These are phyloP conservation scores for Astyanax mexicanus DNA, from an alignment of 2,797 vertebrate genomes.

Conservation along the genomic window DNA sequence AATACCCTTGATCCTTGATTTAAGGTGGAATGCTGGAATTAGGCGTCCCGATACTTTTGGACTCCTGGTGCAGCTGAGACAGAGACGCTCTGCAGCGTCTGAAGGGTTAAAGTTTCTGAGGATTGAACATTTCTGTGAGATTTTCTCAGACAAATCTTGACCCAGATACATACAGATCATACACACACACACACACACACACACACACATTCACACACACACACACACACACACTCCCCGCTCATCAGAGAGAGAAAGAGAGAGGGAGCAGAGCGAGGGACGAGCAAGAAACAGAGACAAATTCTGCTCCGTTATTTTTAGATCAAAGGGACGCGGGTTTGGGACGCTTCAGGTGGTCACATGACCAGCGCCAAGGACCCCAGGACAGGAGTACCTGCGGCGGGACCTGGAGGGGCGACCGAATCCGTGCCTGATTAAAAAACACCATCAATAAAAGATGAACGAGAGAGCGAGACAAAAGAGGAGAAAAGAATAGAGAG, in stretches of 20 bases:
- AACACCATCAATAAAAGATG: conserved; percentile 63
- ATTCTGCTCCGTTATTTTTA: conserved; percentile 57
- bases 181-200: too few relatives aligned
- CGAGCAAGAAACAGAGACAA: too few relatives aligned
- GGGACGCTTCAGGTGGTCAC: conserved; percentile 49
- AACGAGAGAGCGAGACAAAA: conserved; percentile 53
- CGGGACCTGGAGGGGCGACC: conserved; percentile 24
- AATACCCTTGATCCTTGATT: too few relatives aligned
- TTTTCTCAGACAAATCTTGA: conserved; percentile 46
- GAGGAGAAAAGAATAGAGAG: conserved; percentile 47
- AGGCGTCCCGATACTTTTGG: too few relatives aligned
- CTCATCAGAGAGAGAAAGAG: too few relatives aligned
- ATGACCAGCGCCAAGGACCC: conserved; percentile 51
- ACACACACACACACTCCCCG: too few relatives aligned
- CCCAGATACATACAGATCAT: conserved; percentile 49
- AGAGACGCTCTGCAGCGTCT: too few relatives aligned
- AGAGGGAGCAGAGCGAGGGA: too few relatives aligned
- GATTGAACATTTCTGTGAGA: conserved; percentile 23
- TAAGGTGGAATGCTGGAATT: too few relatives aligned
- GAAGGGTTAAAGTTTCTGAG: not conserved
- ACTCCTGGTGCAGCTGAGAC: too few relatives aligned
- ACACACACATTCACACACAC: too few relatives aligned
- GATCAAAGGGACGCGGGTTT: conserved; percentile 64
- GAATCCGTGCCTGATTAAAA: conserved; percentile 61
- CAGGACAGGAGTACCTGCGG: not conserved